phyloP scores from a whole-genome alignment of 2,113 vertebrate genomes.

The Leptosomus discolor region DNA sequence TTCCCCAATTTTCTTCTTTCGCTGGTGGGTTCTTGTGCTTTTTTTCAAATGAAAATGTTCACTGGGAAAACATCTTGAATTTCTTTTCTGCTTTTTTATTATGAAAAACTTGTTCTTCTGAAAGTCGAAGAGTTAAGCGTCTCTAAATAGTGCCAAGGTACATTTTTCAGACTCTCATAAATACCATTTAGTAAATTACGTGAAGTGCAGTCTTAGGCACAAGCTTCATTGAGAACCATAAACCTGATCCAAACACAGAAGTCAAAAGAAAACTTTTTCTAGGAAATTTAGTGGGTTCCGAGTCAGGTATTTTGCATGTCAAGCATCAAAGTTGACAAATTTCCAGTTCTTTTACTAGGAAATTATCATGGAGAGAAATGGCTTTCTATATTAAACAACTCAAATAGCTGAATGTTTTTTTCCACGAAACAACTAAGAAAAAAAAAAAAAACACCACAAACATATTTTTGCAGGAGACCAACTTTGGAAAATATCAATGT shows the following conservation, averaged over 20 bases:
- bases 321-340: neutral
- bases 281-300: slow-evolving; percentile 4
- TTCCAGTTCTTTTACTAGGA: slow-evolving; percentile 19
- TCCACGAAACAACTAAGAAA: neutral
- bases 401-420: neutral
- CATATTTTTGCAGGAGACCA: neutral
- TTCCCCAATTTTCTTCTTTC: slow-evolving; percentile 32
- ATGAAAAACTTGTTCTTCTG: neutral
- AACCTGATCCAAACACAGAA: neutral
- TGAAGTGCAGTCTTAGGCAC: neutral
- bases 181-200: neutral
- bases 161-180: neutral
- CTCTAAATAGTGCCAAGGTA: neutral
- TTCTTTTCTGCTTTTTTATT: slow-evolving; percentile 21
- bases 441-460: neutral
- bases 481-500: neutral
- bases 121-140: neutral
- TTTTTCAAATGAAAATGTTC: neutral
- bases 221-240: neutral
- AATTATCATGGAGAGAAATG: slow-evolving; percentile 15
- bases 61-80: neutral
- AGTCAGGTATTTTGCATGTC: slow-evolving; percentile 8
- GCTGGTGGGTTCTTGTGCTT: neutral
- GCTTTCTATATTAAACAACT: neutral
- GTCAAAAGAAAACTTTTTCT: slow-evolving; percentile 31